Conservation (phyloP, 2,888 invertebrate species). For the Galeopsomyia nigrocyanea region DNA sequence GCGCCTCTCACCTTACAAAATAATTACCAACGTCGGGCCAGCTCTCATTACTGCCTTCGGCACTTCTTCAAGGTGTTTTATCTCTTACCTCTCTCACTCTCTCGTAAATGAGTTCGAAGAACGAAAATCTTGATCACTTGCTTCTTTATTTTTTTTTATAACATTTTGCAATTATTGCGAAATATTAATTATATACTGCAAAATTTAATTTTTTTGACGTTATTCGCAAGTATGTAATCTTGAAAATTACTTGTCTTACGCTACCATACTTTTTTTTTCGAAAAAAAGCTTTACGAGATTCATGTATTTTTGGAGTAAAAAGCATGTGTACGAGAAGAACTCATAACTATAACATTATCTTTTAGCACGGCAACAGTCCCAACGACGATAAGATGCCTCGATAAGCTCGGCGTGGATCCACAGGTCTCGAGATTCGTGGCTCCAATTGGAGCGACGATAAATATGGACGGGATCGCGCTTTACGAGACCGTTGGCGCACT, state of each 20-base stretch:
- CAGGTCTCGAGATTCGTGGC: constrained; percentile 95
- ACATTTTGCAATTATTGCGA: too few species aligned
- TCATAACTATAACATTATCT: too few species aligned
- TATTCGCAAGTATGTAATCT: too few species aligned
- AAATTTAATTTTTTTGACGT: too few species aligned
- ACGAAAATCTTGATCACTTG: background rate
- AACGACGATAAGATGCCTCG: constrained; percentile 92
- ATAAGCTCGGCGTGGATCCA: constrained; percentile 91
- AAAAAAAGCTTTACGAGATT: background rate
- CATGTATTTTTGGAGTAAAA: too few species aligned
- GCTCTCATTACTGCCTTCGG: constrained; percentile 97
- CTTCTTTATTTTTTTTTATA: background rate
- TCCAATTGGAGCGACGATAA: constrained; percentile 97
- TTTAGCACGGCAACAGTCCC: constrained; percentile 93
- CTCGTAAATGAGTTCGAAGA: too few species aligned
- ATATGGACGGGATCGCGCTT: constrained; percentile 97
- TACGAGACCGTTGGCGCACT: constrained; percentile 99
- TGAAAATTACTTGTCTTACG: too few species aligned
- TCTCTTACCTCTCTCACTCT: background rate
- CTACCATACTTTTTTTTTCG: background rate
- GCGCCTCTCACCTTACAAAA: constrained; percentile 84
- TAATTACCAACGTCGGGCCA: constrained; percentile 85
- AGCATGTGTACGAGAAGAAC: too few species aligned
- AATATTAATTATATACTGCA: too few species aligned
- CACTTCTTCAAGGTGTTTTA: constrained; percentile 80